Evolutionary conservation across 2,797 vertebrate genomes (phyloP).

Genomic region (Chloroceryle amazona): DNA sequence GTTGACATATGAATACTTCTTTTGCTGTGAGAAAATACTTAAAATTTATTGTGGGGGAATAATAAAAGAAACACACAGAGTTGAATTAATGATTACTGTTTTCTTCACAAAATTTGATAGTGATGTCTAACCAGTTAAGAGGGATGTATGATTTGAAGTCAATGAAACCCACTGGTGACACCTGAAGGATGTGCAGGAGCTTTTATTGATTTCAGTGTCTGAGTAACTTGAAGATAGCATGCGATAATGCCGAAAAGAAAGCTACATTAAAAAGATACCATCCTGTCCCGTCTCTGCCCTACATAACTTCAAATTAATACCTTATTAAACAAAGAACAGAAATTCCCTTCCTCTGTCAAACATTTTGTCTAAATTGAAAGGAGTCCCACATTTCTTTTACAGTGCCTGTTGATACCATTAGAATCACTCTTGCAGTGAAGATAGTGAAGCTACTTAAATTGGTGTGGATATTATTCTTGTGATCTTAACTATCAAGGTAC

Average conservation of each 20-base stretch:
- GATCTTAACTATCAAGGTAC: not conserved
- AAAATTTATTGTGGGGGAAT: not conserved
- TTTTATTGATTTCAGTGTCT: not conserved
- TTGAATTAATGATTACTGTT: not conserved
- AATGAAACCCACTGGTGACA: not conserved
- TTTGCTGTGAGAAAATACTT: not conserved
- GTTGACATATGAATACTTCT: not conserved
- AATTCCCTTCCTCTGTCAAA: not conserved
- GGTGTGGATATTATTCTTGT: not conserved
- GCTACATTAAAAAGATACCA: not conserved
- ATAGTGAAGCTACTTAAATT: not conserved
- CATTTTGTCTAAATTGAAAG: not conserved
- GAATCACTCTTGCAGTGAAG: not conserved
- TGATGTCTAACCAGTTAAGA: not conserved
- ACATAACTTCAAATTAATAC: not conserved
- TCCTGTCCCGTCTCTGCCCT: not conserved
- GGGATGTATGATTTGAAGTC: not conserved
- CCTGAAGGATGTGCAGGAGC: not conserved
- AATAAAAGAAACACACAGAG: not conserved
- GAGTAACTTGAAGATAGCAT: not conserved
- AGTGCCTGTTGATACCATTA: not conserved
- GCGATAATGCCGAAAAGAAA: not conserved
- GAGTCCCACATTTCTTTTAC: not conserved
- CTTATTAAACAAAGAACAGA: not conserved
- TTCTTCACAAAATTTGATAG: not conserved